Evolutionary conservation across 2,113 vertebrate genomes (phyloP).

Genomic region (Columba janthina): DNA sequence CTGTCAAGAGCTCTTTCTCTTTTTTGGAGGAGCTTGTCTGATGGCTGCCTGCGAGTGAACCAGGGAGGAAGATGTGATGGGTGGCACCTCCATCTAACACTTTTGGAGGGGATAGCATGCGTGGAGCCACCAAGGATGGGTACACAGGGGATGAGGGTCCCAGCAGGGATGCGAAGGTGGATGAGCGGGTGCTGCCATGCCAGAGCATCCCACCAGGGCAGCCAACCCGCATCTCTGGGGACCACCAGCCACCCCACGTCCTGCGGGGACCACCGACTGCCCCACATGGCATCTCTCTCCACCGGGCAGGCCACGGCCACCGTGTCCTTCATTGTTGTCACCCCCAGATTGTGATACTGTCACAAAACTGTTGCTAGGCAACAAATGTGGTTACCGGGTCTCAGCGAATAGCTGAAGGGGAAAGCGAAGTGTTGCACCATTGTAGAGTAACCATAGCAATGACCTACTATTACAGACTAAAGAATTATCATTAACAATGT

Average conservation of each 20-base stretch:
- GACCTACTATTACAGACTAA: conserved; percentile 87
- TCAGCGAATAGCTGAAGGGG: conserved; percentile 83
- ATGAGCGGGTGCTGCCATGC: rapidly evolving
- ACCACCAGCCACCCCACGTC: rapidly evolving
- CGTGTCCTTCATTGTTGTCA: conserved; percentile 79
- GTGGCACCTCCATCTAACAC: not conserved
- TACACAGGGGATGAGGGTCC: not conserved
- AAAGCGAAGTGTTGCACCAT: conserved; percentile 84
- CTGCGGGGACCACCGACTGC: not conserved
- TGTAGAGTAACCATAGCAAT: conserved; percentile 89
- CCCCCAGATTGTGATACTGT: conserved; percentile 80
- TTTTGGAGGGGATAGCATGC: rapidly evolving
- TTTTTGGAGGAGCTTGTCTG: not conserved
- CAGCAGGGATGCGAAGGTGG: rapidly evolving
- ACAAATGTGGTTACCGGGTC: conserved; percentile 82
- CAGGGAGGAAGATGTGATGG: rapidly evolving
- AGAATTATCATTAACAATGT: conserved; percentile 85
- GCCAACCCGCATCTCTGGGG: rapidly evolving
- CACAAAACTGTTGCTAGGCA: conserved; percentile 86
- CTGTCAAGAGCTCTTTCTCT: not conserved
- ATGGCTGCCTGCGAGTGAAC: not conserved
- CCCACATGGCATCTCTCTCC: conserved; percentile 26
- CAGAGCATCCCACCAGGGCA: not conserved
- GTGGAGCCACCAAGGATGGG: not conserved
- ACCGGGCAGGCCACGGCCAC: conserved; percentile 47